phyloP scores from a whole-genome alignment of 2,888 invertebrate species.

The Osmoderma eremita region DNA sequence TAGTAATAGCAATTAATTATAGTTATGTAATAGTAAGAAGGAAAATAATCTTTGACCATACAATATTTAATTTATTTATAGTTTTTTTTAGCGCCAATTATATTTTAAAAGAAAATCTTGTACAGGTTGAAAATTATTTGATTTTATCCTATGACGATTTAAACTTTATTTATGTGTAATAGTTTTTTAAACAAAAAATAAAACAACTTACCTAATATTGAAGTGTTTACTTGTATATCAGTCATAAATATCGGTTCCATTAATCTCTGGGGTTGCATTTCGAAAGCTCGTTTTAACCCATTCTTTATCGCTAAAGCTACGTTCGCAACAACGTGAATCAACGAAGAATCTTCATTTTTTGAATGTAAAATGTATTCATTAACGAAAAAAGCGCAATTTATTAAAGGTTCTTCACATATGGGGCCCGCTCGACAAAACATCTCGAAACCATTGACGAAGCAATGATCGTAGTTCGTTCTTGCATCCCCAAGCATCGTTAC shows the following conservation, averaged over 20 bases:
- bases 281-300: slow-evolving; percentile 87
- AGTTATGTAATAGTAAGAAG: not conserved
- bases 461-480: slow-evolving; percentile 76
- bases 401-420: slow-evolving; percentile 96
- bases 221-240: slow-evolving; percentile 59
- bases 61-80: slow-evolving; percentile 21
- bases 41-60: slow-evolving; percentile 26
- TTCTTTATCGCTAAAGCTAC: slow-evolving; percentile 60
- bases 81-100: slow-evolving; percentile 12
- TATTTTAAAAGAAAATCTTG: too few relatives aligned
- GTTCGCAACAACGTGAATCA: slow-evolving; percentile 46
- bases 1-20: slow-evolving; percentile 10
- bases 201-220: slow-evolving; percentile 47
- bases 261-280: slow-evolving; percentile 87
- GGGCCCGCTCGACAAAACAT: slow-evolving; percentile 90
- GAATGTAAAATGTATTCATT: slow-evolving; percentile 79
- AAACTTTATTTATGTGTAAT: not conserved
- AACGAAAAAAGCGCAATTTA: slow-evolving; percentile 91
- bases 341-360: slow-evolving; percentile 29
- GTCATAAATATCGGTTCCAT: slow-evolving; percentile 90
- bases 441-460: slow-evolving; percentile 86
- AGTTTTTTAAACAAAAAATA: slow-evolving; percentile 3
- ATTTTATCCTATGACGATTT: not conserved
- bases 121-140: slow-evolving; percentile 23
- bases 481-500: slow-evolving; percentile 64